Conservation (phyloP, 1,140 invertebrate genomes). For the Babylonia areolata region DNA sequence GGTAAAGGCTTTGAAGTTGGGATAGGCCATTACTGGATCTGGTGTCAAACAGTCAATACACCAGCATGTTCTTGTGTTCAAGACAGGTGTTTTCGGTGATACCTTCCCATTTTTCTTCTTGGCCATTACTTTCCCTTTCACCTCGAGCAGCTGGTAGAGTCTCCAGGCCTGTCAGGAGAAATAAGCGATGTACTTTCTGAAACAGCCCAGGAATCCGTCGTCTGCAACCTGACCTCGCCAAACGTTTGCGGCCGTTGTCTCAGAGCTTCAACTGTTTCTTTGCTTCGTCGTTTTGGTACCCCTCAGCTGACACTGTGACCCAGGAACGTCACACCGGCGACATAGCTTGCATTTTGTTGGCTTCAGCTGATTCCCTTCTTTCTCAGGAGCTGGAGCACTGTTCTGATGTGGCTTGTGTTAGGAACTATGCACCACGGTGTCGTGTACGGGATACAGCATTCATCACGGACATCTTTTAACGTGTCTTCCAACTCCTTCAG, state of each 20-base stretch:
- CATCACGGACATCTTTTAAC: slow-evolving; percentile 35
- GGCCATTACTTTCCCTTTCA: slow-evolving; percentile 19
- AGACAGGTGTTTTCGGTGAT: slow-evolving; percentile 15
- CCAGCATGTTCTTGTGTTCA: slow-evolving; percentile 44
- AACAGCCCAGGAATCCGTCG: slow-evolving; percentile 75
- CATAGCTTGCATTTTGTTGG: slow-evolving; percentile 52
- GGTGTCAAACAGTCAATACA: too few relatives aligned
- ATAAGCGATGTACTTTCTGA: slow-evolving; percentile 72
- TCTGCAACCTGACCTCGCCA: slow-evolving; percentile 71
- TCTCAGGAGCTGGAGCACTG: slow-evolving; percentile 68
- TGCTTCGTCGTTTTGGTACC: slow-evolving; percentile 67
- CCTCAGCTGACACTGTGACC: slow-evolving; percentile 52
- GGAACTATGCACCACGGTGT: slow-evolving; percentile 44
- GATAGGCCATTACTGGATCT: slow-evolving; percentile 65
- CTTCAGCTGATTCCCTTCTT: slow-evolving; percentile 53
- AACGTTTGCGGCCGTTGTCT: slow-evolving; percentile 58
- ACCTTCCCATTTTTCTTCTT: slow-evolving; percentile 34
- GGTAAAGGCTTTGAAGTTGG: slow-evolving; percentile 71
- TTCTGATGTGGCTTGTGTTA: slow-evolving; percentile 57
- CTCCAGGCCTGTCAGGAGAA: slow-evolving; percentile 60
- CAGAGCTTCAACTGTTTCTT: slow-evolving; percentile 71
- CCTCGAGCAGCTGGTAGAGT: slow-evolving; percentile 18
- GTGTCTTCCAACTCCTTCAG: too few relatives aligned
- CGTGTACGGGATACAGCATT: slow-evolving; percentile 47
- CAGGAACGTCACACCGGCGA: slow-evolving; percentile 41